Evolutionary conservation across 2,113 vertebrate species (phyloP), one percentile per base, ranked within the genome.

Genomic region (Puffinus mauretanicus): DNA sequence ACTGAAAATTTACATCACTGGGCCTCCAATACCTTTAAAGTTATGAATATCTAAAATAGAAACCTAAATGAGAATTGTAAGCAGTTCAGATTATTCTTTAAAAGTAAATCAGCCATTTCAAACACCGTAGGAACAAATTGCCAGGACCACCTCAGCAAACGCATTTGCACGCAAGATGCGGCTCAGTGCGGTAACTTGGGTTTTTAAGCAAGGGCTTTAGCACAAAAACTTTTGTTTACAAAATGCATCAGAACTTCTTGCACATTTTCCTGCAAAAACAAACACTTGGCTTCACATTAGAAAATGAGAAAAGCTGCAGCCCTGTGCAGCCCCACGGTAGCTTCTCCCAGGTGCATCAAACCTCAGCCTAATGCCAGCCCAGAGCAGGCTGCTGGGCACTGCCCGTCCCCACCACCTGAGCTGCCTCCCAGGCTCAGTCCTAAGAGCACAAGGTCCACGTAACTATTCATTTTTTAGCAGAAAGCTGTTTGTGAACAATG

Each of bases 81-180:
- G 34, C 22, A 57, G 66, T 22, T 65, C n/a, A 46, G 17, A 38
- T 60, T 4, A n/a, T 12, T 67, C 20, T 26, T 82, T 72, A 34
- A 8, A 79, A 54, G 11, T 26, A 49, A 82, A 44, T 47, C 1
- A 47, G 18, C 6, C 14, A 1, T 38, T 93, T 82, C 70, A 67
- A 75, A 34, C 2, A 8, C 8, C 10, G 1, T 1, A 71, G 29
- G 21, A 65, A 58, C 16, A 78, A 84, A 42, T 25, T 0, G 0
- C 32, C 18, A 51, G 13, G 29, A 44, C 8, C 7, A 60, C 34
- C 17, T 16, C 2, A 10, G 49, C 24, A 86, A 87, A n/a, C 5
- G 4, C 0, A 0, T 24, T 44, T 78, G 15, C 47, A 32, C 1
- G 0, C 10, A 1, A 86, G 34, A 8, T 62, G 21, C 58, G 88